phyloP scores from a whole-genome alignment of 2,113 vertebrate genomes.

The Salvelinus fontinalis region DNA sequence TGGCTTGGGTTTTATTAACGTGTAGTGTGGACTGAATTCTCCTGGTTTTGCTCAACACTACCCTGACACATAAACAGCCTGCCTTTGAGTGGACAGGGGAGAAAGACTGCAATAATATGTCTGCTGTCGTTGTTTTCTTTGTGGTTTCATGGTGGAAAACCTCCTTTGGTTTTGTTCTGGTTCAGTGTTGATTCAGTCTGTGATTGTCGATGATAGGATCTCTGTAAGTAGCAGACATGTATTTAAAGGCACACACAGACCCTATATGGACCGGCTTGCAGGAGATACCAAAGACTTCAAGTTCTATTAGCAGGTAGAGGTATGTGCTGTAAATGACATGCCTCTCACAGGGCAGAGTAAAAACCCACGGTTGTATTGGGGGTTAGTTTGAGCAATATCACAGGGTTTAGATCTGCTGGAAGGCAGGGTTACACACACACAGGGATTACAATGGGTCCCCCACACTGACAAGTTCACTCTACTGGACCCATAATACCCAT shows the following conservation, averaged over 20 bases:
- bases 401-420: slow-evolving; percentile 12
- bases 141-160: neutral
- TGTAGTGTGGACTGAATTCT: slow-evolving; percentile 20
- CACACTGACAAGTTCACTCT: slow-evolving; percentile 15
- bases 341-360: too few relatives aligned
- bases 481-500: slow-evolving; percentile 23
- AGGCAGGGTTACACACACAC: slow-evolving; percentile 12
- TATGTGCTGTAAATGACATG: too few relatives aligned
- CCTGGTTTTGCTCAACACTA: slow-evolving; percentile 25
- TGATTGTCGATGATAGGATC: too few relatives aligned
- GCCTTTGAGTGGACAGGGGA: slow-evolving; percentile 3
- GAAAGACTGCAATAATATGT: neutral
- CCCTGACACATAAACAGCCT: slow-evolving; percentile 20
- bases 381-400: slow-evolving; percentile 13
- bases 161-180: neutral
- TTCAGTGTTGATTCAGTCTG: neutral
- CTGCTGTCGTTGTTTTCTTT: slow-evolving; percentile 5
- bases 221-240: too few relatives aligned
- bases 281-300: neutral
- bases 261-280: too few relatives aligned
- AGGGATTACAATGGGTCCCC: slow-evolving; percentile 27
- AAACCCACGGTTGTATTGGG: neutral
- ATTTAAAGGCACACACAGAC: too few relatives aligned
- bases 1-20: neutral
- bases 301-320: neutral